A percentile compares a stretch with the other conserved stretches of the same genome.
phyloP scores from a whole-genome alignment of 2,888 invertebrate genomes.

The Chaetogeoica ovagalla region DNA sequence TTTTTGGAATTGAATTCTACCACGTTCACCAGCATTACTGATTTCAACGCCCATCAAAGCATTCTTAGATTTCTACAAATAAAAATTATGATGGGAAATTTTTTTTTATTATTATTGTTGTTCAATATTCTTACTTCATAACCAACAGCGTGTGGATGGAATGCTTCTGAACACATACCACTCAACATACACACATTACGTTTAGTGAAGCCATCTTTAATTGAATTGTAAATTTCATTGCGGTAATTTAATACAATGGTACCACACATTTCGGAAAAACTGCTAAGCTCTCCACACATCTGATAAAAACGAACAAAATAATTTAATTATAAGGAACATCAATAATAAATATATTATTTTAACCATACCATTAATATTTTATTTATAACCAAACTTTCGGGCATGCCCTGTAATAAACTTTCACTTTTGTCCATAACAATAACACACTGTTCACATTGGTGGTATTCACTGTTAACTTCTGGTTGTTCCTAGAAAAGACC shows the following conservation, averaged over 20 bases:
- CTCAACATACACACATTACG: conserved; percentile 74
- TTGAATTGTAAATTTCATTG: conserved; percentile 69
- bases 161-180: conserved; percentile 67
- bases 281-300: conserved; percentile 72
- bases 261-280: conserved; percentile 78
- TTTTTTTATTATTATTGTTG: background rate
- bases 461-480: background rate
- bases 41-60: conserved; percentile 44
- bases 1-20: conserved; percentile 24
- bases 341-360: background rate
- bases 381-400: conserved; percentile 65
- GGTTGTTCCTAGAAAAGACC: conserved; percentile 3
- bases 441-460: conserved; percentile 62
- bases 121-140: conserved; percentile 16
- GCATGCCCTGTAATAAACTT: conserved; percentile 64
- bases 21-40: conserved; percentile 45
- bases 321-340: background rate
- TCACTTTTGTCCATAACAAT: conserved; percentile 63
- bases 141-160: conserved; percentile 47
- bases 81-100: background rate
- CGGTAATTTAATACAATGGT: conserved; percentile 74
- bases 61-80: conserved; percentile 8
- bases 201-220: conserved; percentile 66
- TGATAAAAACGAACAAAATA: conserved; percentile 57
- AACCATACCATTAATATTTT: conserved; percentile 62